Evolutionary conservation across 2,888 invertebrate genomes (phyloP), one percentile per base, ranked within the genome.

Genomic region (Cryptosula pallasiana): DNA sequence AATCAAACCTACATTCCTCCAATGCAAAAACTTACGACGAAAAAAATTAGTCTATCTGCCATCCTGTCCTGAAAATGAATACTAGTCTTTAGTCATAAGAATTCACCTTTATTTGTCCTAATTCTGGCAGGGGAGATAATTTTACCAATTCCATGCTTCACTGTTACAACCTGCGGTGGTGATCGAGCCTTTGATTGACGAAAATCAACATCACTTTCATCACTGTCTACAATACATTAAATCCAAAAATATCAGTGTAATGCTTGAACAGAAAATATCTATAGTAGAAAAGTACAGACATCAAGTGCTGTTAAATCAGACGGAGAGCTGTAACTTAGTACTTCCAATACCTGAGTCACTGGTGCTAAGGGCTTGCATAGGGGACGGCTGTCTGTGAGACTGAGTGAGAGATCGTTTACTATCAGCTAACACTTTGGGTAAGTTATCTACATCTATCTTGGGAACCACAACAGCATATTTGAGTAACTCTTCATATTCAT

Each of bases 391-490:
- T 34, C n/a, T 27, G 32, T 27, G n/a, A 13, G 63, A 63, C 63
- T 63, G 63, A 9, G 63, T 63, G 71, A 80, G 79, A 0, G 79
- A 78, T 0, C 76, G 77, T 27, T 75, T 74, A 16, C 75, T 70
- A 71, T 80, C 79, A 1, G 77, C 74, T 69, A 80, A 73, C 1
- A 78, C 78, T 29, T 76, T 74, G 1, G 78, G 77, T n/a, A 78
- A n/a, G 2, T 72, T 69, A 20, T 34, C 73, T 0, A 78, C 76
- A 71, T 82, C 78, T 23, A 70, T 54, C 27, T 71, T 71, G 3
- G 81, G 82, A 16, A 82, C 75, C 35, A 83, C 80, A 5, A 81
- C 80, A 9, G 83, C 83, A 78, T 81, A 81, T 75, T 81, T 81
- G 70, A 83, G 71, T 25, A 83, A 75, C 72, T 83, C 82, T 72